Base-by-base conservation (phyloP, 2,113 vertebrate genomes). In the Lophius piscatorius region DNA sequence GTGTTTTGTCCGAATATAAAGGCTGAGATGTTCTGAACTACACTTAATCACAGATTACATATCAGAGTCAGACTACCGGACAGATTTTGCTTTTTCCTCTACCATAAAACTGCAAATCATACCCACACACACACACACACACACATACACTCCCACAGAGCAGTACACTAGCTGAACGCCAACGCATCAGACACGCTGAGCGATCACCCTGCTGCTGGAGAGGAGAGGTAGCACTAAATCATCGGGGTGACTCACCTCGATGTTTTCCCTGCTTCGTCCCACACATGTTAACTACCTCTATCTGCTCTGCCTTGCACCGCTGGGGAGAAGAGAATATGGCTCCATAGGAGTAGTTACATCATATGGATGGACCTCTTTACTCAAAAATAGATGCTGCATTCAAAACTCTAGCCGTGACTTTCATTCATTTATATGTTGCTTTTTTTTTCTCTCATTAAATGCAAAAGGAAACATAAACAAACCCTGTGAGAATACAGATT, bases 231-330 rank as follows among this genome's bases (percentile, higher is more conserved):
- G 58, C 40, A 49, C 16, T 36, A 17, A 47, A 65, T 29, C 59
- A 60, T 47, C 66, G 18, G 46, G 28, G 46, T 78, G 75, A 83
- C 61, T 86, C 83, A 85, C 46, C 51, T 34, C 38, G 24, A 14
- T 64, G 44, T 67, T 78, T 70, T 45, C 63, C 26, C 40, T 38
- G 56, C 9, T 79, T 65, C 58, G 50, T 57, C 81, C 84, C 74
- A 84, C 81, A 74, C 55, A 14, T 66, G 36, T 64, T 63, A 73
- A 54, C 33, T 63, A 24, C 16, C 18, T 61, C 46, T 49, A 26
- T 68, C 50, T 52, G 13, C 16, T 59, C 36, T 47, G 63, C 14
- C 14, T 28, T 63, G 14, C 45, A 31, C 13, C 58, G 22, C n/a
- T 57, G 26, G 21, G 28, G 38, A 62, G 23, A 29, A 54, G 18